Evolutionary conservation across 2,113 vertebrate genomes (phyloP).

Genomic region (Indicator indicator): DNA sequence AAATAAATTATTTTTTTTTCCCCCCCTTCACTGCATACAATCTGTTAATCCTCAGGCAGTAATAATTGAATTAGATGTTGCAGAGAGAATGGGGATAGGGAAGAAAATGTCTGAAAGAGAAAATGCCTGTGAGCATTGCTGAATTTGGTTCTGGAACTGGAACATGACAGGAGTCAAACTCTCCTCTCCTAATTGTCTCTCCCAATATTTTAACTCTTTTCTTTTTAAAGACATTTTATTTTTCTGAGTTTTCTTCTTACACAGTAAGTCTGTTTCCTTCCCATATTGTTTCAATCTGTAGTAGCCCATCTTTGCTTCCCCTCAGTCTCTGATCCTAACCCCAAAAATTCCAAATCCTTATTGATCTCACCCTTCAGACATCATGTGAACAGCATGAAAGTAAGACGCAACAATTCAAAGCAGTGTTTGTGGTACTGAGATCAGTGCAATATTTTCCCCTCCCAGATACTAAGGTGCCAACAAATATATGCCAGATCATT

Average conservation of each 20-base stretch:
- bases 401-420: not conserved
- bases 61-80: not conserved
- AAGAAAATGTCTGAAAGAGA: not conserved
- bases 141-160: not conserved
- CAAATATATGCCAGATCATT: not conserved
- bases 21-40: not conserved
- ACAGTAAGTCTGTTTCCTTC: not conserved
- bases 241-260: not conserved
- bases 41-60: not conserved
- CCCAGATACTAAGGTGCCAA: not conserved
- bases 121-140: not conserved
- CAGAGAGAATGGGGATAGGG: not conserved
- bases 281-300: slow-evolving; percentile 17
- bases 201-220: not conserved
- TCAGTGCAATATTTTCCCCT: not conserved
- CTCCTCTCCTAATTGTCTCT: not conserved
- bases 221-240: not conserved
- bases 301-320: not conserved
- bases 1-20: not conserved
- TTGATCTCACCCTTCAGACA: not conserved
- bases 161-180: not conserved
- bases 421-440: not conserved
- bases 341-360: not conserved
- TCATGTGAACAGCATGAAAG: slow-evolving; percentile 7
- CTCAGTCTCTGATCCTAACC: not conserved